Conservation (phyloP, 2,888 invertebrate species). For the Adelognathus sp. region DNA sequence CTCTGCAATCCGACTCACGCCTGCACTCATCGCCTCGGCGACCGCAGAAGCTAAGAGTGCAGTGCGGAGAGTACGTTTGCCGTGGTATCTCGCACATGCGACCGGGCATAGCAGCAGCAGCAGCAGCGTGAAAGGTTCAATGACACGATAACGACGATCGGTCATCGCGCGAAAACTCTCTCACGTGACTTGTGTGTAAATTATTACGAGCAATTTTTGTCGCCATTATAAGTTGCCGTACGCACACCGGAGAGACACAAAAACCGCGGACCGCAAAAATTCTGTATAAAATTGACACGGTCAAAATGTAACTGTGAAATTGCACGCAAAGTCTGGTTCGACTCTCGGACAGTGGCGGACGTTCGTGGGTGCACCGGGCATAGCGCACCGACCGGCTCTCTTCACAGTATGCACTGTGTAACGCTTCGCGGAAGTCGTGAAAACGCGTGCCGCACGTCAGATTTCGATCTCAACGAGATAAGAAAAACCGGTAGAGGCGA, state of each 20-base stretch:
- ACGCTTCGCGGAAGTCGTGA: slow-evolving; percentile 66
- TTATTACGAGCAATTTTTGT: neutral
- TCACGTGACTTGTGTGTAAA: neutral
- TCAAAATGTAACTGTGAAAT: neutral
- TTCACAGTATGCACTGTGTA: slow-evolving; percentile 6
- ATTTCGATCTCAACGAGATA: slow-evolving; percentile 75
- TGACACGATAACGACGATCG: slow-evolving; percentile 56
- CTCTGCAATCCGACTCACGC: slow-evolving; percentile 9
- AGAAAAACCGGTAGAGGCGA: slow-evolving; percentile 73
- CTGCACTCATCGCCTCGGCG: slow-evolving; percentile 30
- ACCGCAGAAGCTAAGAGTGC: slow-evolving; percentile 3
- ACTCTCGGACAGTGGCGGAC: slow-evolving; percentile 21
- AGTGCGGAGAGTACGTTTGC: slow-evolving; percentile 37
- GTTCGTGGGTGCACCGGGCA: slow-evolving; percentile 17
- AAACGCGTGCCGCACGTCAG: slow-evolving; percentile 77
- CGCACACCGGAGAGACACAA: neutral
- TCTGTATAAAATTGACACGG: neutral
- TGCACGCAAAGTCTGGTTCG: neutral
- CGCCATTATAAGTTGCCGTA: neutral
- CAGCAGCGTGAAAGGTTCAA: slow-evolving; percentile 55
- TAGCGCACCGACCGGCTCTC: slow-evolving; percentile 1
- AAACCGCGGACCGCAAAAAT: neutral
- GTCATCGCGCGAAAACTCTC: slow-evolving; percentile 48
- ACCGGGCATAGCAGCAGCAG: neutral
- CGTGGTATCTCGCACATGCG: slow-evolving; percentile 3